These are phyloP conservation scores for Mola mola DNA, from an alignment of 2,113 vertebrate genomes.

Conservation along the genomic window DNA sequence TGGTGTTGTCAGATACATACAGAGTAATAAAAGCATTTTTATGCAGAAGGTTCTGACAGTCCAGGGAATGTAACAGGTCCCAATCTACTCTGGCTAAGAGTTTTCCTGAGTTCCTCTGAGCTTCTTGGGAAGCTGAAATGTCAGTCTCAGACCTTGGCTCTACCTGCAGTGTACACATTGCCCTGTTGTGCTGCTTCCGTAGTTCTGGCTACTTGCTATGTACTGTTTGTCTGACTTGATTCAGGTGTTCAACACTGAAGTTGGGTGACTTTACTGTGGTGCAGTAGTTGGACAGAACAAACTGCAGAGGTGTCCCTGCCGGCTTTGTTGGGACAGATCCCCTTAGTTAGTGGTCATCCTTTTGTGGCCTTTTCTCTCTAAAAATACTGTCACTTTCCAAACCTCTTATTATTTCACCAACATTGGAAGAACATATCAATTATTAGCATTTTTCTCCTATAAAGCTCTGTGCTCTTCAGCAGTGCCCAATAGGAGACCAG, in stretches of 20 bases:
- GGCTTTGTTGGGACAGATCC: slow-evolving; percentile 31
- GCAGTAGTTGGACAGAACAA: slow-evolving; percentile 31
- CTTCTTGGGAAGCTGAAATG: slow-evolving; percentile 62
- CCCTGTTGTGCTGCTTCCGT: slow-evolving; percentile 41
- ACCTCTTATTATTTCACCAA: slow-evolving; percentile 12
- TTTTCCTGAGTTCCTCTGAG: slow-evolving; percentile 65
- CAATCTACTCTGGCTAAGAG: slow-evolving; percentile 65
- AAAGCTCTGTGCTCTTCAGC: slow-evolving; percentile 66
- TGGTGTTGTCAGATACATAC: slow-evolving; percentile 42
- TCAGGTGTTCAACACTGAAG: slow-evolving; percentile 50
- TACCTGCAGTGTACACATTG: slow-evolving; percentile 53
- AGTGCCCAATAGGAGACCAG: slow-evolving; percentile 53
- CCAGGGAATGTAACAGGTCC: slow-evolving; percentile 62
- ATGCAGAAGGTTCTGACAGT: slow-evolving; percentile 64
- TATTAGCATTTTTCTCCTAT: slow-evolving; percentile 76
- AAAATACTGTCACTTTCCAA: slow-evolving; percentile 25
- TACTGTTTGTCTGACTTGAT: slow-evolving; percentile 42
- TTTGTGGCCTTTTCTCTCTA: slow-evolving; percentile 31
- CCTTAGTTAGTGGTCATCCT: slow-evolving; percentile 12
- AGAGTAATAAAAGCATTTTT: slow-evolving; percentile 39
- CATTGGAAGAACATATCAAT: slow-evolving; percentile 21
- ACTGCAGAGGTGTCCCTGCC: slow-evolving; percentile 27
- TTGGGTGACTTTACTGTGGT: slow-evolving; percentile 27
- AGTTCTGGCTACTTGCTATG: slow-evolving; percentile 44
- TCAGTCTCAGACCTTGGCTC: slow-evolving; percentile 58